A percentile compares a stretch with the other conserved stretches of the same genome.
These are phyloP conservation scores for Tubulanus polymorphus DNA, from an alignment of 2,888 invertebrate genomes.

Conservation along the genomic window DNA sequence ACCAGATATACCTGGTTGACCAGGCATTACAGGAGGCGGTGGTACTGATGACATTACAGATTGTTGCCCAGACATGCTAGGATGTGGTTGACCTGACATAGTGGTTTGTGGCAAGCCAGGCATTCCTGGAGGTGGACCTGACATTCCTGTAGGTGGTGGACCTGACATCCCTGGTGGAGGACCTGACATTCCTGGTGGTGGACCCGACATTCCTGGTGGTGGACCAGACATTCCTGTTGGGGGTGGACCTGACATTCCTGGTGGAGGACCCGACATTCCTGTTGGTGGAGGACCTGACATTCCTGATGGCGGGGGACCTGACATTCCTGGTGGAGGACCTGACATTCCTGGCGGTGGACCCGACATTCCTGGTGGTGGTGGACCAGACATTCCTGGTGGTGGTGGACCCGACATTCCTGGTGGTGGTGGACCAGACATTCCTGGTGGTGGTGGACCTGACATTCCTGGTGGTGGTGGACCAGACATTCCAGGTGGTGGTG, in stretches of 20 bases:
- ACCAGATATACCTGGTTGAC: constrained; percentile 3
- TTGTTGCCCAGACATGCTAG: background rate
- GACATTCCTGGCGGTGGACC: constrained; percentile 9
- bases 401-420: constrained; percentile 6
- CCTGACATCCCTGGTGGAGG: constrained; percentile 14
- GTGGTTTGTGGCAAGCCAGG: constrained; percentile 6
- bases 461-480: constrained; percentile 12
- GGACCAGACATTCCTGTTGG: too few species aligned
- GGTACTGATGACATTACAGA: constrained; percentile 6
- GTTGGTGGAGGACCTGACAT: constrained; percentile 3
- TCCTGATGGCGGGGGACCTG: constrained; percentile 8
- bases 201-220: background rate
- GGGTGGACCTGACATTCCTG: background rate
- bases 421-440: constrained; percentile 3
- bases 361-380: constrained; percentile 5
- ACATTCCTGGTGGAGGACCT: constrained; percentile 14
- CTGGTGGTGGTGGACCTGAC: constrained; percentile 15
- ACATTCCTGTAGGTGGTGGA: constrained; percentile 6
- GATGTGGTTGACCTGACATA: background rate
- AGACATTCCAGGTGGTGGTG: constrained; percentile 4
- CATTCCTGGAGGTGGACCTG: constrained; percentile 12
- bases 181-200: constrained; percentile 15
- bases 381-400: background rate
- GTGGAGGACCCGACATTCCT: constrained; percentile 6
- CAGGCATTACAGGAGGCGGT: constrained; percentile 11